Evolutionary conservation across 2,888 invertebrate genomes (phyloP).

Genomic region (Pocota personata): DNA sequence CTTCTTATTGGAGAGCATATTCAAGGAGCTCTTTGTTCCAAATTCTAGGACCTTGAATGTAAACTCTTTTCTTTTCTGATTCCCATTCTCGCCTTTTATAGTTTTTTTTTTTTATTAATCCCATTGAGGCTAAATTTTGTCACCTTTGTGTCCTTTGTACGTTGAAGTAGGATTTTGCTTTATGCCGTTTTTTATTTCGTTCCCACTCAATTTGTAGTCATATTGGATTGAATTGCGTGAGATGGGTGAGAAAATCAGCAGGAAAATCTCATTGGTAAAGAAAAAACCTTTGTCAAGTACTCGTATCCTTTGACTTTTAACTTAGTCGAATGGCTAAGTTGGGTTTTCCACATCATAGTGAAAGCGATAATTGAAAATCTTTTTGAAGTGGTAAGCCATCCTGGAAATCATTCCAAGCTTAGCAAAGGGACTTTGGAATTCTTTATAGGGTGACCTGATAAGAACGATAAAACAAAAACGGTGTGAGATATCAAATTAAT

Average conservation of each 20-base stretch:
- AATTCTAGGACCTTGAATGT: slow-evolving; percentile 19
- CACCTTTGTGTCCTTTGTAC: slow-evolving; percentile 66
- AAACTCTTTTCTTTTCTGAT: slow-evolving; percentile 57
- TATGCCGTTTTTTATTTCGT: background rate
- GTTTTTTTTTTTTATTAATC: slow-evolving; percentile 31
- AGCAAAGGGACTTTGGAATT: too few relatives aligned
- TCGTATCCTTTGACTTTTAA: slow-evolving; percentile 34
- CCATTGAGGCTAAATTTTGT: slow-evolving; percentile 43
- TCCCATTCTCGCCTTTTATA: slow-evolving; percentile 40
- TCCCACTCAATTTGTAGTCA: slow-evolving; percentile 34
- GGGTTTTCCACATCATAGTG: too few relatives aligned
- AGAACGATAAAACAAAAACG: too few relatives aligned
- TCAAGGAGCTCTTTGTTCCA: slow-evolving; percentile 26
- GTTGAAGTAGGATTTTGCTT: slow-evolving; percentile 24
- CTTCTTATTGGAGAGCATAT: slow-evolving; percentile 28
- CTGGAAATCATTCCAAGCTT: too few relatives aligned
- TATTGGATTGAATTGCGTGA: slow-evolving; percentile 10
- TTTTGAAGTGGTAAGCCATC: too few relatives aligned
- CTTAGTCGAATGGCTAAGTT: background rate
- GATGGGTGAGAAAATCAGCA: slow-evolving; percentile 56
- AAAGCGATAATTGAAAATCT: too few relatives aligned
- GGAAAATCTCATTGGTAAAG: background rate
- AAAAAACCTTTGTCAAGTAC: background rate
- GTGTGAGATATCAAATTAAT: too few relatives aligned
- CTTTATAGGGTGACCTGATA: too few relatives aligned